Percentiles rank a stretch among this genome's conserved stretches.
Evolutionary conservation across 2,797 vertebrate species (phyloP).

Genomic region (Cyclopterus lumpus): DNA sequence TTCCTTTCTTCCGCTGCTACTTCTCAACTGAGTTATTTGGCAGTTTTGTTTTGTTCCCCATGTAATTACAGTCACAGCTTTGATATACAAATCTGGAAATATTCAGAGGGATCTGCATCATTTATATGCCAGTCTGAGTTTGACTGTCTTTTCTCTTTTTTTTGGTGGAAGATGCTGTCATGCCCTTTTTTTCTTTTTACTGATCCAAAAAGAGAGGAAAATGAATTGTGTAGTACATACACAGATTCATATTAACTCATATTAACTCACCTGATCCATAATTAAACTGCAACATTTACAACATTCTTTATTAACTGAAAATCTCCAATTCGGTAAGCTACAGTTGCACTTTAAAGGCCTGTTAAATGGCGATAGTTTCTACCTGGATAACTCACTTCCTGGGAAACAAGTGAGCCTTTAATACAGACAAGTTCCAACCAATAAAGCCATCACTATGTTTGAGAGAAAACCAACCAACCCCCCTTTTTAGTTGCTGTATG

Average conservation of each 20-base stretch:
- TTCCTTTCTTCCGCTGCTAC: slow-evolving; percentile 35
- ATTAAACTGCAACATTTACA: not conserved
- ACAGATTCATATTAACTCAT: not conserved
- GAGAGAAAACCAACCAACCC: not conserved
- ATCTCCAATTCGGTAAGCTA: not conserved
- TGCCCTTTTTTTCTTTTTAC: slow-evolving; percentile 18
- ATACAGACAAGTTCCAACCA: not conserved
- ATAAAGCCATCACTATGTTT: not conserved
- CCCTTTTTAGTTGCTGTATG: not conserved
- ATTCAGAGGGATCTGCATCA: slow-evolving; percentile 64
- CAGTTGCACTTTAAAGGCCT: not conserved
- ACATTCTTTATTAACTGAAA: not conserved
- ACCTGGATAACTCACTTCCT: not conserved
- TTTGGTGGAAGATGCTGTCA: slow-evolving; percentile 14
- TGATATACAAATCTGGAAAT: slow-evolving; percentile 69
- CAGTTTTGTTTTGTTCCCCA: slow-evolving; percentile 59
- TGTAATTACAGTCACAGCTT: slow-evolving; percentile 69
- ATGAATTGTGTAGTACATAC: not conserved
- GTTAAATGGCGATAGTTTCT: not conserved
- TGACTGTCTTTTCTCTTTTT: slow-evolving; percentile 26
- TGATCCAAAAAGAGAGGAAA: slow-evolving; percentile 34
- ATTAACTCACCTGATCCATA: not conserved
- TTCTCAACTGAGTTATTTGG: slow-evolving; percentile 54
- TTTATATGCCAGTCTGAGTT: slow-evolving; percentile 57
- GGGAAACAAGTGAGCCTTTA: not conserved